A percentile compares a stretch with the other conserved stretches of the same genome.
These are phyloP conservation scores for Drosophila dunni DNA, from an alignment of 1,140 invertebrate genomes.

Conservation along the genomic window DNA sequence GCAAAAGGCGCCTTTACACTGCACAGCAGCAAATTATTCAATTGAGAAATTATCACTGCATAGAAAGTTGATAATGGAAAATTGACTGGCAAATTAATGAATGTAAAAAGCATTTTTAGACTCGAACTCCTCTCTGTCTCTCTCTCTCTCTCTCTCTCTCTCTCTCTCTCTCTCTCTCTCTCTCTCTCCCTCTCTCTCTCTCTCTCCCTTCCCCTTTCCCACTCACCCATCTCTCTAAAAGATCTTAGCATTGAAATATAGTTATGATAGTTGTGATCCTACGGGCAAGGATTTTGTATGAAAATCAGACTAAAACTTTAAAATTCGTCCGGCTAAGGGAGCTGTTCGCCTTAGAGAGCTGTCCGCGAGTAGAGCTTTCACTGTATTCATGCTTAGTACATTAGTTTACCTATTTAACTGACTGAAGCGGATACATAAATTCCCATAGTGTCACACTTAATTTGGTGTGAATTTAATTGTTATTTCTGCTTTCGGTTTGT, in stretches of 20 bases:
- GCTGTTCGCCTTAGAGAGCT: too few species aligned
- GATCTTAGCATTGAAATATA: too few species aligned
- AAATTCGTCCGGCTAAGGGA: too few species aligned
- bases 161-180: too few species aligned
- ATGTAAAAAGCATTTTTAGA: not conserved
- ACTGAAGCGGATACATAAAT: not conserved
- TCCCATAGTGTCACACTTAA: not conserved
- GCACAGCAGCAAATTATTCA: conserved; percentile 61
- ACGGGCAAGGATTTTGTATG: too few species aligned
- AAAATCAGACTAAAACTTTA: too few species aligned
- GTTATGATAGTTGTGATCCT: too few species aligned
- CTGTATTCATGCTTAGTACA: too few species aligned
- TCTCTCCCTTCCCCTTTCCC: too few species aligned
- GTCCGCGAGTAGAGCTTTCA: too few species aligned
- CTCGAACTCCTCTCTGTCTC: not conserved
- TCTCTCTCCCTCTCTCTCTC: too few species aligned
- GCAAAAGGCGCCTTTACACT: conserved; percentile 58
- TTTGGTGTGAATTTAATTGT: conserved; percentile 40
- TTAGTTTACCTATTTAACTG: not conserved
- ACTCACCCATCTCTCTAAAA: too few species aligned
- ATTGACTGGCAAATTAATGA: not conserved
- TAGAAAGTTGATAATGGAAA: conserved; percentile 1
- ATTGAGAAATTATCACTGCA: conserved; percentile 37
- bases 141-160: not conserved
- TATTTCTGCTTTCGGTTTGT: not conserved